These are phyloP conservation scores for Nannoperca australis DNA, from an alignment of 2,797 vertebrate genomes.

Conservation along the genomic window DNA sequence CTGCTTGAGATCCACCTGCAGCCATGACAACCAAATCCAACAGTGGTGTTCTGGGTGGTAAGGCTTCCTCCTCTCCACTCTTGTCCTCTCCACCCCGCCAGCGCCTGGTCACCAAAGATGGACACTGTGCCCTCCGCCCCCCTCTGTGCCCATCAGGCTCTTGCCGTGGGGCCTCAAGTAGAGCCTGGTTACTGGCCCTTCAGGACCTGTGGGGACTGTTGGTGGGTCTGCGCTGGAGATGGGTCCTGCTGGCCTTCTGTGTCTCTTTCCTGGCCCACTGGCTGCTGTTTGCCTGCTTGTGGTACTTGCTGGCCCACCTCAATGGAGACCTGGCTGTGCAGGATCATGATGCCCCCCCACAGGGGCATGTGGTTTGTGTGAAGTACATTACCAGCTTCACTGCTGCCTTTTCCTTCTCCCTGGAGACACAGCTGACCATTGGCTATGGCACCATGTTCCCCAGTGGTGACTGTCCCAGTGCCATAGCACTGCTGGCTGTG, in stretches of 20 bases:
- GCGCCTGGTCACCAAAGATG: conserved; percentile 95
- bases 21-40: conserved; percentile 83
- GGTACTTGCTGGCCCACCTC: conserved; percentile 95
- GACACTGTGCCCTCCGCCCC: conserved; percentile 86
- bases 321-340: conserved; percentile 93
- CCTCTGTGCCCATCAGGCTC: conserved; percentile 67
- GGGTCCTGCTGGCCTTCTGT: conserved; percentile 96
- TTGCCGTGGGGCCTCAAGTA: conserved; percentile 73
- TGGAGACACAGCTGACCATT: conserved; percentile 99
- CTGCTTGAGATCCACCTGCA: conserved; percentile 39
- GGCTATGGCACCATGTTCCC: conserved; percentile 99
- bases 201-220: conserved; percentile 94
- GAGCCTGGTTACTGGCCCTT: conserved; percentile 87
- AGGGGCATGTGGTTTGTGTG: conserved; percentile 95
- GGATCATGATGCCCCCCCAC: conserved; percentile 91
- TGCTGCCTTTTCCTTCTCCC: conserved; percentile 96
- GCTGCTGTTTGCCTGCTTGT: conserved; percentile 96
- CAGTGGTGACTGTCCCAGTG: conserved; percentile 95
- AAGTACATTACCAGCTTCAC: conserved; percentile 97
- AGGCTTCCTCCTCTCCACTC: conserved; percentile 87
- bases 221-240: conserved; percentile 96
- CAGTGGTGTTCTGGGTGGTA: conserved; percentile 79
- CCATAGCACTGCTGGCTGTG: conserved; percentile 94
- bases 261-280: conserved; percentile 95
- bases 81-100: conserved; percentile 82